Percentiles rank a stretch among this genome's conserved stretches.
Evolutionary conservation across 2,888 invertebrate species (phyloP).

Genomic region (Diadromus collaris): DNA sequence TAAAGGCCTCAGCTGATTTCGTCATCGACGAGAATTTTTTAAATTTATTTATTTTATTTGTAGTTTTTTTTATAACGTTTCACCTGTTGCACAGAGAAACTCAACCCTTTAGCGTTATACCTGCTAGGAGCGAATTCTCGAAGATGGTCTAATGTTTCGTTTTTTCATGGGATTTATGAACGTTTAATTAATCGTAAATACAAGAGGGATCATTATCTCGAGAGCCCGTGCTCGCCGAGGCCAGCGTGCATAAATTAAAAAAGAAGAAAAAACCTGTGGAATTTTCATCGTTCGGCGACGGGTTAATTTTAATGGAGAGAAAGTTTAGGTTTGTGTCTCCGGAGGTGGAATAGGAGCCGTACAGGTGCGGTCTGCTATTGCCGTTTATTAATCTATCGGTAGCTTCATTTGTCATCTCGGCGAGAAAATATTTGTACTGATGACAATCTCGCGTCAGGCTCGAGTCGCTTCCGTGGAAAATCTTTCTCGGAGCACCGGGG

Average conservation of each 20-base stretch:
- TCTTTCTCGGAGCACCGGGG: background rate
- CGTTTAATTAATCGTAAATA: slow-evolving; percentile 50
- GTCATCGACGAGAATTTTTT: slow-evolving; percentile 43
- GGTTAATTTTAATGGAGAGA: slow-evolving; percentile 37
- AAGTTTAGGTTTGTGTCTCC: background rate
- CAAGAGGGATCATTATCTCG: slow-evolving; percentile 23
- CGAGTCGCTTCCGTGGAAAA: slow-evolving; percentile 30
- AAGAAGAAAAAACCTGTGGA: slow-evolving; percentile 3
- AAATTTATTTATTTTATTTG: background rate
- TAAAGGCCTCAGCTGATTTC: slow-evolving; percentile 20
- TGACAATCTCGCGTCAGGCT: slow-evolving; percentile 21
- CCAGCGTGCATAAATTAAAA: slow-evolving; percentile 41
- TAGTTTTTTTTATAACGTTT: slow-evolving; percentile 13
- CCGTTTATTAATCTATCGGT: slow-evolving; percentile 31
- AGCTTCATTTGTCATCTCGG: slow-evolving; percentile 40
- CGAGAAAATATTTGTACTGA: slow-evolving; percentile 54
- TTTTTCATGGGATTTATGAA: slow-evolving; percentile 51
- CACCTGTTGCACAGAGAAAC: slow-evolving; percentile 11
- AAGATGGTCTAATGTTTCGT: slow-evolving; percentile 23
- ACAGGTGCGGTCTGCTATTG: slow-evolving; percentile 11
- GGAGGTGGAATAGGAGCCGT: slow-evolving; percentile 3
- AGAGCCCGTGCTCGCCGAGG: background rate
- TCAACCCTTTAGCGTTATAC: slow-evolving; percentile 36
- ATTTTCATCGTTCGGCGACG: slow-evolving; percentile 33
- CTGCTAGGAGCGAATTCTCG: slow-evolving; percentile 13